Conservation (phyloP, 37 sponge, comb jelly and placozoan species). For the Chondrosia reniformis region DNA sequence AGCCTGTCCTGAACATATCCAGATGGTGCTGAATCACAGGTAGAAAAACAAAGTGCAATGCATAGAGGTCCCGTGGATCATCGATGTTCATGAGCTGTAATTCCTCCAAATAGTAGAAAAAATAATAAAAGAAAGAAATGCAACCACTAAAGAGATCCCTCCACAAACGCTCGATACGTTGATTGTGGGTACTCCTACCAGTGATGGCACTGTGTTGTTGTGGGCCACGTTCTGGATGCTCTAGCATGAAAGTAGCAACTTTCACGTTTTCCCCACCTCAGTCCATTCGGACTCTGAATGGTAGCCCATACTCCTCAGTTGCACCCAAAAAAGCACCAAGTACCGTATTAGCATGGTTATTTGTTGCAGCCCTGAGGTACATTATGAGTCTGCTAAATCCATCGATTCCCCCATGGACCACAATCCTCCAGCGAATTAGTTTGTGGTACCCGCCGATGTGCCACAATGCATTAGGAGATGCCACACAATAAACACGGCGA, state of each 20-base stretch:
- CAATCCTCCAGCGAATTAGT: conserved; percentile 51
- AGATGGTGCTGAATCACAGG: conserved; percentile 22
- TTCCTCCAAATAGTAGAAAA: conserved; percentile 48
- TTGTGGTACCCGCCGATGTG: conserved; percentile 56
- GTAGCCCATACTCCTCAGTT: conserved; percentile 47
- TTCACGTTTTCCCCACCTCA: conserved; percentile 63
- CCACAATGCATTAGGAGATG: conserved; percentile 48
- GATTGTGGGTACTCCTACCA: conserved; percentile 56
- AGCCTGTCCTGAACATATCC: conserved; percentile 23
- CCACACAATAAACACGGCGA: conserved; percentile 36
- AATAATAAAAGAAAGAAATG: conserved; percentile 26
- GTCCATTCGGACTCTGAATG: conserved; percentile 61
- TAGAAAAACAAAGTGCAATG: conserved; percentile 36
- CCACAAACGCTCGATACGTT: conserved; percentile 64
- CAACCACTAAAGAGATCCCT: conserved; percentile 41
- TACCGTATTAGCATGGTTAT: conserved; percentile 58
- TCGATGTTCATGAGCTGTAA: not conserved
- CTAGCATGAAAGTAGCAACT: conserved; percentile 46
- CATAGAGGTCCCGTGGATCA: conserved; percentile 19
- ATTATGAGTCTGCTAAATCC: conserved; percentile 37
- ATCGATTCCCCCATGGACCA: conserved; percentile 60
- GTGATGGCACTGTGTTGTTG: conserved; percentile 26
- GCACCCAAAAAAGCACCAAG: conserved; percentile 29
- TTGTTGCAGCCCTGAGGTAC: conserved; percentile 32
- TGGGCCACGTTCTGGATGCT: conserved; percentile 28